These are phyloP conservation scores for Lordiphosa stackelbergi DNA, from an alignment of 1,140 invertebrate genomes.

Conservation along the genomic window DNA sequence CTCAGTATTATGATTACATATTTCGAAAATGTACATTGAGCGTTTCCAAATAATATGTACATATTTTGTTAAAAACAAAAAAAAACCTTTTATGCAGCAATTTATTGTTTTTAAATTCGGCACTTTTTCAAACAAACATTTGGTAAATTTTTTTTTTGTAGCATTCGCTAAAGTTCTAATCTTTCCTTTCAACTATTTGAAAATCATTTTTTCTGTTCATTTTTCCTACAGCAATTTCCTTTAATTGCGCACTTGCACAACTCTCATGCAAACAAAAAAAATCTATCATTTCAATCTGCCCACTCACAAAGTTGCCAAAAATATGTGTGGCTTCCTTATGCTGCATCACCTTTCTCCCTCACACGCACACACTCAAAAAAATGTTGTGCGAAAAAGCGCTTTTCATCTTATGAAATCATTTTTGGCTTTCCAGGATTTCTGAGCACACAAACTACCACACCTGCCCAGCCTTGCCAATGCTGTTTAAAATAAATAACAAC, in stretches of 20 bases:
- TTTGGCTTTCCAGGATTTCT: conserved; percentile 57
- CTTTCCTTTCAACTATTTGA: not conserved
- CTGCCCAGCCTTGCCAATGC: conserved; percentile 36
- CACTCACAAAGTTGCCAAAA: conserved; percentile 42
- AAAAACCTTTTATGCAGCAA: no score
- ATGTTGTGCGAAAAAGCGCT: conserved; percentile 52
- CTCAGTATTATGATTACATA: no score
- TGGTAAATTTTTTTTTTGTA: no score
- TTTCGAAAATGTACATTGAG: no score
- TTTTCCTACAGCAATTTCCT: conserved; percentile 19
- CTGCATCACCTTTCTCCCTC: not conserved
- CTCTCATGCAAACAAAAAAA: not conserved
- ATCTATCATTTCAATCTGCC: conserved; percentile 43
- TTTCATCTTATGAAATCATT: conserved; percentile 73
- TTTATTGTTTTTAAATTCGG: no score
- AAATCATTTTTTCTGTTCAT: not conserved
- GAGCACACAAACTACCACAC: conserved; percentile 20
- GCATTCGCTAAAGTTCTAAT: no score
- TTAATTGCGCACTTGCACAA: conserved; percentile 35
- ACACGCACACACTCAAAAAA: conserved; percentile 19
- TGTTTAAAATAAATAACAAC: conserved; percentile 74
- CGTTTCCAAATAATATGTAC: no score
- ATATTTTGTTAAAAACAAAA: no score
- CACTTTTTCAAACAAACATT: no score
- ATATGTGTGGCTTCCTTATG: conserved; percentile 27